phyloP scores from a whole-genome alignment of 2,113 vertebrate species.

The Potamarius usumacintae region DNA sequence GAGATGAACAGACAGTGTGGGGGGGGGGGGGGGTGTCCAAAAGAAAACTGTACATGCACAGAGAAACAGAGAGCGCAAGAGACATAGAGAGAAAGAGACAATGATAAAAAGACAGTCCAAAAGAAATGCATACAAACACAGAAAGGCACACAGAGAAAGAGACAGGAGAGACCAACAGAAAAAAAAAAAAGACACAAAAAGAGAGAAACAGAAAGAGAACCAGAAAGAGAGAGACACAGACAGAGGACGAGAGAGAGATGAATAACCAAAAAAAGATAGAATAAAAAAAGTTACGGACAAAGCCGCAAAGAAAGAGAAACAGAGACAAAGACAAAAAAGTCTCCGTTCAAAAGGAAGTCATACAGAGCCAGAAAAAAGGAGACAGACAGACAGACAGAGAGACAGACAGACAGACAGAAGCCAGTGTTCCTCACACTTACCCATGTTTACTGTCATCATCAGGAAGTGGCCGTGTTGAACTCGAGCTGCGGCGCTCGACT shows the following conservation, averaged over 20 bases:
- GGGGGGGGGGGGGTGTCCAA: no score
- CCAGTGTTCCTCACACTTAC: slow-evolving; percentile 59
- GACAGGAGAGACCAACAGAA: no score
- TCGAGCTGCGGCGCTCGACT: slow-evolving; percentile 71
- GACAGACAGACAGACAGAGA: neutral
- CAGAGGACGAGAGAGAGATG: neutral
- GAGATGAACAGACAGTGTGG: no score
- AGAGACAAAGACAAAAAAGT: neutral
- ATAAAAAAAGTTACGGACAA: neutral
- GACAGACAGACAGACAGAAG: neutral
- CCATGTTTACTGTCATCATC: slow-evolving; percentile 84
- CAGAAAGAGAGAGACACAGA: neutral
- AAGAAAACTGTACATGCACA: no score
- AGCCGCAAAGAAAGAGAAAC: neutral
- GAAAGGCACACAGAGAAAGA: no score
- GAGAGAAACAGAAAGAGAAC: neutral
- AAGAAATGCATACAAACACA: no score
- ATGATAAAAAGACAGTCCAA: no score
- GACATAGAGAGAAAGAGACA: no score
- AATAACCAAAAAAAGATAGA: neutral
- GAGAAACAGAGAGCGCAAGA: no score
- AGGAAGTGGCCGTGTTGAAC: slow-evolving; percentile 74
- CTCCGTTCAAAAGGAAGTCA: neutral
- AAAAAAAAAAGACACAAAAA: no score
- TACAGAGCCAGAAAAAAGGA: neutral